Evolutionary conservation across 2,888 invertebrate genomes (phyloP).

Genomic region (Aphidoletes aphidimyza): DNA sequence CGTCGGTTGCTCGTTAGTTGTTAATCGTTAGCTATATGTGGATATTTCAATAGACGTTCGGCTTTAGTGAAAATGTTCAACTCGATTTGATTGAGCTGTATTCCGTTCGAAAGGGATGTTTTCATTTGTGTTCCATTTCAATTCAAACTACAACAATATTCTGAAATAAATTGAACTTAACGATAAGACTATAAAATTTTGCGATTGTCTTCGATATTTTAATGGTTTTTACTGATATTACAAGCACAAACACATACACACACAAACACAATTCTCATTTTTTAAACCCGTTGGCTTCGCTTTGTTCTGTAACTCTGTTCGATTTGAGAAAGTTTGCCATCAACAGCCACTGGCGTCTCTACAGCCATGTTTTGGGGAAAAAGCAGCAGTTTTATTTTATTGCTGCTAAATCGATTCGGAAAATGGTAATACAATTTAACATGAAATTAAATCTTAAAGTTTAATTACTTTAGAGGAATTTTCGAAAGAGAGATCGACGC

Average conservation of each 20-base stretch:
- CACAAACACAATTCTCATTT: not conserved
- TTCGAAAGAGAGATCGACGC: conserved; percentile 11
- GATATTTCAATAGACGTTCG: not conserved
- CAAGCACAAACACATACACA: not conserved
- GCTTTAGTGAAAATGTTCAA: not conserved
- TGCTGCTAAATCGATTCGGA: conserved; percentile 51
- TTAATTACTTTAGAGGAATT: conserved; percentile 48
- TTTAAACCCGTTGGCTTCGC: not conserved
- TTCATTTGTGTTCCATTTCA: not conserved
- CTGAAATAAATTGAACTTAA: conserved; percentile 39
- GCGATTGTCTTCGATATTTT: conserved; percentile 43
- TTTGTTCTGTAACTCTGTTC: no score
- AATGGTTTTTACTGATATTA: conserved; percentile 15
- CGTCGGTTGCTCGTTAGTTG: no score
- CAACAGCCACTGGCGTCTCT: no score
- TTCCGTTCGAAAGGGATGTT: conserved; percentile 51
- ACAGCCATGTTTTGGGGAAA: not conserved
- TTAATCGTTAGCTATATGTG: no score
- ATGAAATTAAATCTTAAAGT: conserved; percentile 53
- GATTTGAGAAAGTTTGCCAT: not conserved
- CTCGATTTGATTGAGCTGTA: not conserved
- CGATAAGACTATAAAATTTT: conserved; percentile 37
- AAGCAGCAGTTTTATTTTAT: conserved; percentile 44
- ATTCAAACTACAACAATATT: not conserved
- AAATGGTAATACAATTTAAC: conserved; percentile 52